phyloP scores from a whole-genome alignment of 2,888 invertebrate genomes.

The Peribatodes rhomboidaria region DNA sequence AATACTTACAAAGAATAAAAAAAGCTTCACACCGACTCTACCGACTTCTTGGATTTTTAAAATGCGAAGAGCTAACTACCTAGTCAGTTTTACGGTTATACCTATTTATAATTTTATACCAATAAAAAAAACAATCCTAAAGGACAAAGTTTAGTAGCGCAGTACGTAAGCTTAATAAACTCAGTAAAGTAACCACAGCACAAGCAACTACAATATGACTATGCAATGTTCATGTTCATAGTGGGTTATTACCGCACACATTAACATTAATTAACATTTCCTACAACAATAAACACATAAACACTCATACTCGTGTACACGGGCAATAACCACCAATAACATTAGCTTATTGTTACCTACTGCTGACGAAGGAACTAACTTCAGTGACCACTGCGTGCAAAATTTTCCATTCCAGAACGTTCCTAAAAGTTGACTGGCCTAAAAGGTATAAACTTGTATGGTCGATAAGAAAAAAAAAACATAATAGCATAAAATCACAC shows the following conservation, averaged over 20 bases:
- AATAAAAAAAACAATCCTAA: background rate
- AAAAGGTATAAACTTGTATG: too few relatives aligned
- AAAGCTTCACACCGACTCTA: too few relatives aligned
- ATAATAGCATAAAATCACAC: slow-evolving; percentile 1
- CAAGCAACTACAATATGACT: slow-evolving; percentile 7
- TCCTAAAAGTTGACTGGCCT: too few relatives aligned
- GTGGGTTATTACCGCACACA: slow-evolving; percentile 66
- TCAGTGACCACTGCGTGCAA: background rate
- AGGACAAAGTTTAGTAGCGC: background rate
- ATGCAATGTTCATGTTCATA: slow-evolving; percentile 46
- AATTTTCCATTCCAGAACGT: too few relatives aligned
- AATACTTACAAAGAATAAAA: too few relatives aligned
- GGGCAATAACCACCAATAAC: slow-evolving; percentile 47
- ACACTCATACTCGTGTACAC: slow-evolving; percentile 46
- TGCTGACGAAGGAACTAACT: slow-evolving; percentile 4
- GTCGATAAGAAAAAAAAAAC: background rate
- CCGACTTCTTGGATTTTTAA: too few relatives aligned
- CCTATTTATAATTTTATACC: background rate
- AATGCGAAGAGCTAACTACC: background rate
- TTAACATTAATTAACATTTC: slow-evolving; percentile 76
- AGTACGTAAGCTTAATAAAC: background rate
- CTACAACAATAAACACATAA: slow-evolving; percentile 64
- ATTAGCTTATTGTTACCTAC: slow-evolving; percentile 22
- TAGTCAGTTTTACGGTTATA: background rate
- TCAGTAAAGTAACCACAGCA: slow-evolving; percentile 7